Base-by-base conservation (phyloP, 2,797 vertebrate species). In the Helostoma temminkii region DNA sequence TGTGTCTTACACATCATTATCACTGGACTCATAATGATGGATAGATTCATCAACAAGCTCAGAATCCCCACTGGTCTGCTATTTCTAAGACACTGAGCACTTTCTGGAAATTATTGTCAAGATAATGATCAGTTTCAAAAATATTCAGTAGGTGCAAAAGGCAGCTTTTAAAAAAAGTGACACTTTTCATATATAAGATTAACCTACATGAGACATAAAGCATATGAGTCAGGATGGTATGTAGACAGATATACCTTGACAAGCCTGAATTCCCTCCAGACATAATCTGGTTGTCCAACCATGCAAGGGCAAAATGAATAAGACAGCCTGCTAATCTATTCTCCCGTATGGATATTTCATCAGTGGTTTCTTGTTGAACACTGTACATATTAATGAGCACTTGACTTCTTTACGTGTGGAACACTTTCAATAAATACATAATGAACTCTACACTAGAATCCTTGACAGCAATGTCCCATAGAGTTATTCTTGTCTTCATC, bases 161-260 rank as follows among this genome's bases (percentile, higher is more conserved):
- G 3, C 5, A 41, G 4, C 25, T 26, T 45, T 9, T 18, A 67
- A 28, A 9, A 53, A 55, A 49, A 50, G 16, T 24, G 1, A 16
- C 9, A 49, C 3, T 11, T 52, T 34, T 42, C n/a, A 21, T 9
- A 4, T 15, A 16, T 15, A 10, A 21, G 22, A 39, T 30, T 39
- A 32, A 9, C 15, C 25, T 19, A 14, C 15, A 42, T 30, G 39
- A 32, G 43, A 34, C 39, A 14, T 43, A 43, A 42, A 19, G 25
- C 46, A 61, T 54, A 7, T 53, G 56, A 62, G 22, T 34, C 28
- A 12, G 45, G 52, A 4, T 37, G 50, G 52, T 22, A 34, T 47
- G 45, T 39, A 21, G 67, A 75, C 70, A 71, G 56, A 88, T 86
- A 45, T 28, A 86, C 85, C 78, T 76, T 78, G 80, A 88, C 83